phyloP scores from a whole-genome alignment of 92 coral and sea anemone genomes.

The Porites evermanni region DNA sequence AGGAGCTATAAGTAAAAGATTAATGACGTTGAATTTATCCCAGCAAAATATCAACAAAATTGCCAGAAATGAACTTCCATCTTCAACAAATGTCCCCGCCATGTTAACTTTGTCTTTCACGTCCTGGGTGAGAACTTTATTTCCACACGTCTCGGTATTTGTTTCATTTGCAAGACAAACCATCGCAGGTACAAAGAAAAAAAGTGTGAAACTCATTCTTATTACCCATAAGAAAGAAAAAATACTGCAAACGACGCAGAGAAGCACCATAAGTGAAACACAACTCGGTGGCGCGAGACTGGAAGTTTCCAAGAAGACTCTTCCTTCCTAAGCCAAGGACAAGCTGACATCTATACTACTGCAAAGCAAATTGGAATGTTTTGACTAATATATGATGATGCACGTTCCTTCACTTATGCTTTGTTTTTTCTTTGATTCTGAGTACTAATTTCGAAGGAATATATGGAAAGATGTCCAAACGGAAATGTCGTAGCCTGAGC shows the following conservation, averaged over 20 bases:
- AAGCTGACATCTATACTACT: not conserved
- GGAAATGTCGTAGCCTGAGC: not conserved
- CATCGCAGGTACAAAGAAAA: constrained; percentile 60
- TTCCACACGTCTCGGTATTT: constrained; percentile 72
- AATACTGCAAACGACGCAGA: constrained; percentile 16
- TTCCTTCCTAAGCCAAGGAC: not conserved
- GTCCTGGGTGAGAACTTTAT: constrained; percentile 54
- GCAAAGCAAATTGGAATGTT: not conserved
- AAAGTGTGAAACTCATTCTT: constrained; percentile 49
- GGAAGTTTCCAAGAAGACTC: constrained; percentile 4
- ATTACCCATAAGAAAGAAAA: constrained; percentile 31
- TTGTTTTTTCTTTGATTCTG: not conserved
- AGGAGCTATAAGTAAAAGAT: constrained; percentile 44
- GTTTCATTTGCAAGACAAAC: constrained; percentile 58
- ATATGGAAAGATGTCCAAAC: not conserved
- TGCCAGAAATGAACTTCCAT: constrained; percentile 35
- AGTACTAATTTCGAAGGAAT: no score
- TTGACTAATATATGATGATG: no score
- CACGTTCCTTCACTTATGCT: not conserved
- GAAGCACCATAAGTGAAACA: not conserved
- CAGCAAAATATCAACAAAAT: constrained; percentile 55
- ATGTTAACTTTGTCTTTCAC: constrained; percentile 51
- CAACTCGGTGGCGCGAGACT: not conserved
- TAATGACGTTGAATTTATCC: constrained; percentile 59
- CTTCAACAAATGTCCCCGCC: constrained; percentile 69